Conservation (phyloP, 1,140 invertebrate genomes). For the Pectinophora gossypiella region DNA sequence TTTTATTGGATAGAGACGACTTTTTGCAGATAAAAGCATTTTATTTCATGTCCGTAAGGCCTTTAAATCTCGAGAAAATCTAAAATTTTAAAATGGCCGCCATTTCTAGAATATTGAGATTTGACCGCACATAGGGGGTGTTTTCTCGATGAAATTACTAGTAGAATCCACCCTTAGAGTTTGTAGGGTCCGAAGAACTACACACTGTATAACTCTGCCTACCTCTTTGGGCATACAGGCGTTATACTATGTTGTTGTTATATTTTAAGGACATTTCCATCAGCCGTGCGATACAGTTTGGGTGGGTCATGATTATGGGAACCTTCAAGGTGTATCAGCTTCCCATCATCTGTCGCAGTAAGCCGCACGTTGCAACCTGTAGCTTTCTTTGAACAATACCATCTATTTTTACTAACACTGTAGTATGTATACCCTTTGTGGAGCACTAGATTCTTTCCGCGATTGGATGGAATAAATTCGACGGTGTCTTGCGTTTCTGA, state of each 20-base stretch:
- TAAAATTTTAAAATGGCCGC: too few relatives aligned
- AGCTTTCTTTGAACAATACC: conserved; percentile 26
- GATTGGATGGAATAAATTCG: conserved; percentile 32
- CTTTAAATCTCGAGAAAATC: too few relatives aligned
- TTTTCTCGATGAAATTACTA: too few relatives aligned
- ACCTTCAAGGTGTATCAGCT: not conserved
- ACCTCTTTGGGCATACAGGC: too few relatives aligned
- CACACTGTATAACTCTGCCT: too few relatives aligned
- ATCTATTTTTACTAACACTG: conserved; percentile 18
- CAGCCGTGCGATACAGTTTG: not conserved
- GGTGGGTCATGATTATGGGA: conserved; percentile 14
- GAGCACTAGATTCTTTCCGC: conserved; percentile 7
- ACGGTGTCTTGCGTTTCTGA: conserved; percentile 21
- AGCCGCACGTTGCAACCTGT: conserved; percentile 13
- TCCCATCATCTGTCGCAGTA: not conserved
- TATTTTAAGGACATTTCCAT: not conserved
- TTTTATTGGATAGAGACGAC: too few relatives aligned
- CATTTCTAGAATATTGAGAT: too few relatives aligned
- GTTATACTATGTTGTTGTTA: not conserved
- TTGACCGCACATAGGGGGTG: too few relatives aligned
- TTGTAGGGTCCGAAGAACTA: too few relatives aligned
- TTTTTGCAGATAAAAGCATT: too few relatives aligned
- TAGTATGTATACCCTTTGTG: conserved; percentile 18
- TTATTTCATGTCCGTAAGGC: too few relatives aligned
- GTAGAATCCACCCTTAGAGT: too few relatives aligned